Evolutionary conservation across 1,140 invertebrate genomes (phyloP).

Genomic region (Venustaconcha ellipsiformis): DNA sequence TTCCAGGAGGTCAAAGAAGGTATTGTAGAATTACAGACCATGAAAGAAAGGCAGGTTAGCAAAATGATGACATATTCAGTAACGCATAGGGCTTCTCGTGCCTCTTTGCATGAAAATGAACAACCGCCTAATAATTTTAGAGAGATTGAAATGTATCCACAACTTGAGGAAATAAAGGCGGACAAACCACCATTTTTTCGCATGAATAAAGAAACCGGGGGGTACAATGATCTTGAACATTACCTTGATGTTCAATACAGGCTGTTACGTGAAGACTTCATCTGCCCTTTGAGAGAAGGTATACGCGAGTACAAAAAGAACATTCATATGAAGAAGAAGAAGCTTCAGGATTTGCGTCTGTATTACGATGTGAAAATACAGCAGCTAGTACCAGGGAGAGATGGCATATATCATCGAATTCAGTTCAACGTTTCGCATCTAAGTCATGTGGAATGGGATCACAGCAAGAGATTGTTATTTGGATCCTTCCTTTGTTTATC

Average conservation of each 20-base stretch:
- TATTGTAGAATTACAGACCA: too few species aligned
- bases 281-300: conserved; percentile 62
- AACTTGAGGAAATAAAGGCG: conserved; percentile 41
- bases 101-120: not conserved
- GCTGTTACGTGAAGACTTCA: conserved; percentile 79
- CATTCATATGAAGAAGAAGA: conserved; percentile 5
- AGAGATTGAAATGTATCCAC: conserved; percentile 47
- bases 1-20: too few species aligned
- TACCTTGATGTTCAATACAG: conserved; percentile 85
- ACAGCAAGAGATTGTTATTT: conserved; percentile 75
- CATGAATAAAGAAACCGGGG: conserved; percentile 74
- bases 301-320: conserved; percentile 37
- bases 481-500: conserved; percentile 80
- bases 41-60: too few species aligned
- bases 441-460: conserved; percentile 50
- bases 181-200: conserved; percentile 69
- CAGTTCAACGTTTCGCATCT: conserved; percentile 41
- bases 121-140: conserved; percentile 57
- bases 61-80: too few species aligned
- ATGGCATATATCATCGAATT: conserved; percentile 28
- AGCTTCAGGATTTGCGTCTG: conserved; percentile 34
- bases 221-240: conserved; percentile 75
- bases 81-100: too few species aligned
- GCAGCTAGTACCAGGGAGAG: not conserved
- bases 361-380: conserved; percentile 35